Evolutionary conservation across 2,797 vertebrate genomes (phyloP).

Genomic region (Etheostoma nigrum): DNA sequence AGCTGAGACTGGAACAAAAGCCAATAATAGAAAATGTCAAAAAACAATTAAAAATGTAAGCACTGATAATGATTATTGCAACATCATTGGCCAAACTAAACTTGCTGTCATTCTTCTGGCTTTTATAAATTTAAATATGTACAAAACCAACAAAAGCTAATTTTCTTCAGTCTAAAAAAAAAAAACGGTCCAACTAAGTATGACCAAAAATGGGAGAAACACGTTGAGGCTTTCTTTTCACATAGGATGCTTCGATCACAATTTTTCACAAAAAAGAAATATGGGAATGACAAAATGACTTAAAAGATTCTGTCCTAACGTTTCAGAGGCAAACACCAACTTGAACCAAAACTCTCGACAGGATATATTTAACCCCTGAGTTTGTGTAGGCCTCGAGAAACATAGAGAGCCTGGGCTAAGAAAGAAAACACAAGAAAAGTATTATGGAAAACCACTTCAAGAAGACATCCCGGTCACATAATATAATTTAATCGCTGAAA

Average conservation of each 20-base stretch:
- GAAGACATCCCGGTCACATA: background rate
- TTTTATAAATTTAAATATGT: slow-evolving; percentile 44
- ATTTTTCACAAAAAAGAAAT: slow-evolving; percentile 20
- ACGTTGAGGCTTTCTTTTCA: slow-evolving; percentile 1
- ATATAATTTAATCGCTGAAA: slow-evolving; percentile 10
- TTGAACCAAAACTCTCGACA: background rate
- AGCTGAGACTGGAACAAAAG: slow-evolving; percentile 16
- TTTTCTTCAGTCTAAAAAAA: slow-evolving; percentile 1
- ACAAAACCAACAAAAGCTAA: slow-evolving; percentile 24
- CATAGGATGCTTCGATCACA: background rate
- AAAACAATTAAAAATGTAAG: slow-evolving; percentile 1
- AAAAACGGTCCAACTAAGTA: slow-evolving; percentile 2
- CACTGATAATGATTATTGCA: slow-evolving; percentile 8
- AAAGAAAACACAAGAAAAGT: slow-evolving; percentile 4
- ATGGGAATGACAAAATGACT: background rate
- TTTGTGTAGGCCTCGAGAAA: slow-evolving; percentile 14
- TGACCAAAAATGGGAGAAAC: slow-evolving; percentile 6
- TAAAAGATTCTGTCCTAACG: slow-evolving; percentile 10
- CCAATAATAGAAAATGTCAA: slow-evolving; percentile 1
- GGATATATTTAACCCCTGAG: background rate
- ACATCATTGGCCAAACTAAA: slow-evolving; percentile 16
- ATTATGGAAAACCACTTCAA: background rate
- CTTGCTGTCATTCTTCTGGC: slow-evolving; percentile 4
- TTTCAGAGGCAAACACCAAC: slow-evolving; percentile 22
- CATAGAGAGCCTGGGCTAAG: slow-evolving; percentile 4